Evolutionary conservation across 2,888 invertebrate genomes (phyloP).

Genomic region (Tryphoninae sp.): DNA sequence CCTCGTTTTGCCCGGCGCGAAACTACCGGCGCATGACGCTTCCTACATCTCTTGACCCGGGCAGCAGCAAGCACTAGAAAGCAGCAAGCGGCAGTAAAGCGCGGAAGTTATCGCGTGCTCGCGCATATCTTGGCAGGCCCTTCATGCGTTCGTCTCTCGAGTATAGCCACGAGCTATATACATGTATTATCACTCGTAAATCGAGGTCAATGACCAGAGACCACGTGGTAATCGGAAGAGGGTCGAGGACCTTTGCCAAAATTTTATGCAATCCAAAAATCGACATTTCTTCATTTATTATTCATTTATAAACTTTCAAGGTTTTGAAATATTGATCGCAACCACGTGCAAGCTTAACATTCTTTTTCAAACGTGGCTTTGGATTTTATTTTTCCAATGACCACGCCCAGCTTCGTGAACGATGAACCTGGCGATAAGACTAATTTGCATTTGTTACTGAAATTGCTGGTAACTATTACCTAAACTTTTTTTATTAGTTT

Average conservation of each 20-base stretch:
- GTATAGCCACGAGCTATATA: constrained; percentile 29
- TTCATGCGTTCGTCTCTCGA: constrained; percentile 36
- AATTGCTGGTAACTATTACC: neutral
- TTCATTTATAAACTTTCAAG: neutral
- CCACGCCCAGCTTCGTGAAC: constrained; percentile 21
- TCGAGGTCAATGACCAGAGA: constrained; percentile 61
- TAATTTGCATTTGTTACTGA: neutral
- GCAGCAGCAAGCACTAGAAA: constrained; percentile 7
- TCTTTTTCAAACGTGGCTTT: too few species aligned
- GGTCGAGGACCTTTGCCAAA: constrained; percentile 15
- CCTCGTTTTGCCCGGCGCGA: constrained; percentile 18
- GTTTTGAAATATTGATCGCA: too few species aligned
- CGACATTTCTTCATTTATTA: constrained; percentile 4
- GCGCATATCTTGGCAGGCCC: constrained; percentile 37
- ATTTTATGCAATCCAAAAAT: constrained; percentile 4
- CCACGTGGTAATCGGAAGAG: constrained; percentile 42
- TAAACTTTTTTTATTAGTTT: neutral
- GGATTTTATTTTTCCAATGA: neutral
- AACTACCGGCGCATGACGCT: constrained; percentile 25
- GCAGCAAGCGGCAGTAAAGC: constrained; percentile 3
- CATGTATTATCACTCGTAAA: constrained; percentile 13
- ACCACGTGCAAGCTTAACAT: neutral
- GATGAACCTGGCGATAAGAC: neutral
- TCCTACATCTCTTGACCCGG: constrained; percentile 45
- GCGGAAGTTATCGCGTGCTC: constrained; percentile 35